Percentiles rank a stretch among this genome's conserved stretches.
phyloP scores from a whole-genome alignment of 2,113 vertebrate genomes.

The Empidonax alnorum region DNA sequence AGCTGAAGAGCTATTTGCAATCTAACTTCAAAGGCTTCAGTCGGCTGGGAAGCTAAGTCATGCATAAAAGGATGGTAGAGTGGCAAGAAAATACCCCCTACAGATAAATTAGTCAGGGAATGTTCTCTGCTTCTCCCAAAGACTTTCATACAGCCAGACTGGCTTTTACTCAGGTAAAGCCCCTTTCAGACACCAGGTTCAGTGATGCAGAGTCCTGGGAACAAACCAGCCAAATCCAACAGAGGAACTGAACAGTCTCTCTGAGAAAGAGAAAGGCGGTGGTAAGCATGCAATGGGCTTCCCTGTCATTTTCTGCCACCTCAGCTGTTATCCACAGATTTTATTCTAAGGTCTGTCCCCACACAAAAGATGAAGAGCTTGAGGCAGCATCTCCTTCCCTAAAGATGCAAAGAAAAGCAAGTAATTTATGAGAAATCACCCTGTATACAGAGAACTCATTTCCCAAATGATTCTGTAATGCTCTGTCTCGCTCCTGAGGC shows the following conservation, averaged over 20 bases:
- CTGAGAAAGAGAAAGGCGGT: neutral
- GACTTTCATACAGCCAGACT: constrained; percentile 13
- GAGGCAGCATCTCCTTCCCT: neutral
- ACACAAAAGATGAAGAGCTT: neutral
- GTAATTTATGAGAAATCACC: neutral
- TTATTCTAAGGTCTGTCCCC: neutral
- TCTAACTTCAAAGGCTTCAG: constrained; percentile 62
- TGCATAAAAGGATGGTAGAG: constrained; percentile 66
- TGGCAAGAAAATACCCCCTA: constrained; percentile 64
- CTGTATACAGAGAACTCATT: neutral
- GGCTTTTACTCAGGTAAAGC: constrained; percentile 53
- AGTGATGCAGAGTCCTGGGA: constrained; percentile 28
- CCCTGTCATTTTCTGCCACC: neutral
- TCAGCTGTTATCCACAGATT: neutral
- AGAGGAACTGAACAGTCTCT: neutral
- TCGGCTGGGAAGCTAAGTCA: constrained; percentile 62
- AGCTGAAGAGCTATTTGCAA: constrained; percentile 51
- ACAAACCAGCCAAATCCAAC: constrained; percentile 23
- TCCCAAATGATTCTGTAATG: neutral
- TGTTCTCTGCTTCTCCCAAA: constrained; percentile 28
- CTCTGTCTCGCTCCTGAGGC: neutral
- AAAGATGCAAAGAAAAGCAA: neutral
- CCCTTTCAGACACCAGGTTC: constrained; percentile 33
- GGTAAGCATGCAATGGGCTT: neutral
- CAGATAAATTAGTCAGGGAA: constrained; percentile 66